Evolutionary conservation across 2,888 invertebrate genomes (phyloP), one percentile per base, ranked within the genome.

Genomic region (Dinocampus coccinellae): DNA sequence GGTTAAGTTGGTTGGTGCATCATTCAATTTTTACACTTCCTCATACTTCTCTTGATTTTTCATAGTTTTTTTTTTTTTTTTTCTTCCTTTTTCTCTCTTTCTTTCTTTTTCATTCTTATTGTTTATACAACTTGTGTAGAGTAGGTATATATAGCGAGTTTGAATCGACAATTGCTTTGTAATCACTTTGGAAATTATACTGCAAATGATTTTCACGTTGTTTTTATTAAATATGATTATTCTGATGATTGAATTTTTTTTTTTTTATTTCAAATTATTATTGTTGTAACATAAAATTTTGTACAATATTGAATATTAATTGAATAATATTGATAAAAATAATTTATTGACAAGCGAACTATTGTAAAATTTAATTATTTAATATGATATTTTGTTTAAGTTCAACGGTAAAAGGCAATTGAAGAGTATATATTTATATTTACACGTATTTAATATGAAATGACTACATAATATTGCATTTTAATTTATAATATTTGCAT

Each of bases 21-120:
- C 63, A 66, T 73, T 69, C 60, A 62, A 75, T 74, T 72, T n/a
- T n/a, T 64, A 22, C 60, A 55, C 66, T 62, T 67, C 67, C 62
- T 71, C 55, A 58, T 58, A 53, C 52, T 57, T 60, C 13, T 42
- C 20, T 10, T 64, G 34, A 47, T 61, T 22, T 52, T n/a, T 29
- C 7, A 3, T 29, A 4, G 3, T 29, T 4, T 29, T 29, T 29
- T 4, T 29, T 29, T 29, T 4, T 29, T 29, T 29, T 29, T 29
- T 3, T 29, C 3, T 3, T 29, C 29, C 13, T 70, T 67, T 69
- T 16, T 67, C 55, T 42, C 26, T 22, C 2, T 11, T n/a, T 3
- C 13, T 39, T 2, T 39, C n/a, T 39, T 11, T 1, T 39, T 3
- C 11, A 39, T 39, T 13, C 13, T 39, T 33, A n/a, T n/a, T n/a